Base-by-base conservation (phyloP, 2,797 vertebrate genomes). In the Thalassophryne amazonica region DNA sequence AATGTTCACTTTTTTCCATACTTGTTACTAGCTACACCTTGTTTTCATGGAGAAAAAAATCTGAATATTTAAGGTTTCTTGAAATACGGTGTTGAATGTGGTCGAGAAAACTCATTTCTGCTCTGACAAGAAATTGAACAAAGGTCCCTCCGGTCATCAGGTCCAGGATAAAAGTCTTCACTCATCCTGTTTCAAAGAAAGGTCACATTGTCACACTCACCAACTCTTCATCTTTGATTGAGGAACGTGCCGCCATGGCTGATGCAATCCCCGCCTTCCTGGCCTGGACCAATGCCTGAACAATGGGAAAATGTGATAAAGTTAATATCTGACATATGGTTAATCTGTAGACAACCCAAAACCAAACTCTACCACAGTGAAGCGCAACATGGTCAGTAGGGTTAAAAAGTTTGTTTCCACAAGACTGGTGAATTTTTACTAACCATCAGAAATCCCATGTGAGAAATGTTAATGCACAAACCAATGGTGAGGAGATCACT, bases 171-270 rank as follows among this genome's bases (percentile, higher is more conserved):
- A n/a, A n/a, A n/a, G n/a, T n/a, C n/a, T n/a, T n/a, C n/a, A n/a
- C n/a, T 53, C 4, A 20, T 14, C 8, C 2, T 12, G 10, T 29
- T 23, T 2, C 4, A 10, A 6, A 38, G 4, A 29, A 14, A n/a
- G 1, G 8, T 39, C 11, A 33, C 19, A 3, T 2, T 17, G 8
- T 41, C 21, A 4, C 16, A 76, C 95, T 94, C 86, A 99, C 97
- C 93, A 99, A 86, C 66, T 99, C 97, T 82, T 96, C 96, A 46
- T 99, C 97, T 76, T 99, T 99, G 75, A 99, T 88, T 55, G 96
- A 98, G 20, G 95, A 95, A 27, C 96, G 92, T 9, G 94, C 95
- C 67, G 96, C 94, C 95, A 99, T 94, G 27, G 96, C 93, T 43
- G 97, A 99, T 46, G 94, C 89, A 32, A 99, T 95, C 4, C 97